Evolutionary conservation across 2,113 vertebrate species (phyloP).

Genomic region (Carollia perspicillata): DNA sequence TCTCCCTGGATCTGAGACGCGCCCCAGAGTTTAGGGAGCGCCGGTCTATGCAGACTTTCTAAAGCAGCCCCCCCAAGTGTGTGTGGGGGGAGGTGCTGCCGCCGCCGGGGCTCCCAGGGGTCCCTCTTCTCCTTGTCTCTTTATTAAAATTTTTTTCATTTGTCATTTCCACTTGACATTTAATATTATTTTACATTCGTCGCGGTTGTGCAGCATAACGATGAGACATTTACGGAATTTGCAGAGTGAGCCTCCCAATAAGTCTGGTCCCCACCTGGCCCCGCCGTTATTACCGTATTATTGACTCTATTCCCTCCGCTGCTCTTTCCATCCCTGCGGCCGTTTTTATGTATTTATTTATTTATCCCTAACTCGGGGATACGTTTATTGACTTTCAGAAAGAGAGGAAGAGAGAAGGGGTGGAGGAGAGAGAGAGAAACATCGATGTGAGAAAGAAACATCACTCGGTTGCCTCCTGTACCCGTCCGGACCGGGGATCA

Average conservation of each 20-base stretch:
- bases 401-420: too few species aligned
- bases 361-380: too few species aligned
- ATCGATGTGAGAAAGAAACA: too few species aligned
- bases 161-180: not conserved
- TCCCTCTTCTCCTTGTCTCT: not conserved
- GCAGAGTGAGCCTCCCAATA: not conserved
- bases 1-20: not conserved
- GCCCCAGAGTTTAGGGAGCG: too few species aligned
- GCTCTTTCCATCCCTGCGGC: too few species aligned
- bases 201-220: not conserved
- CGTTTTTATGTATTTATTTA: too few species aligned
- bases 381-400: too few species aligned
- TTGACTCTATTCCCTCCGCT: not conserved
- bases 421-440: too few species aligned
- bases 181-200: not conserved
- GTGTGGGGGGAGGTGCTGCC: not conserved
- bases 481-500: too few species aligned
- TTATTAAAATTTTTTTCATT: not conserved
- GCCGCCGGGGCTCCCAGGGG: rapidly evolving
- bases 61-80: not conserved
- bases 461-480: too few species aligned
- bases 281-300: rapidly evolving
- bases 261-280: not conserved
- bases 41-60: not conserved
- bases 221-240: not conserved